Percentiles rank a stretch among this genome's conserved stretches.
Conservation (phyloP, 2,113 vertebrate genomes). For the Columba janthina region DNA sequence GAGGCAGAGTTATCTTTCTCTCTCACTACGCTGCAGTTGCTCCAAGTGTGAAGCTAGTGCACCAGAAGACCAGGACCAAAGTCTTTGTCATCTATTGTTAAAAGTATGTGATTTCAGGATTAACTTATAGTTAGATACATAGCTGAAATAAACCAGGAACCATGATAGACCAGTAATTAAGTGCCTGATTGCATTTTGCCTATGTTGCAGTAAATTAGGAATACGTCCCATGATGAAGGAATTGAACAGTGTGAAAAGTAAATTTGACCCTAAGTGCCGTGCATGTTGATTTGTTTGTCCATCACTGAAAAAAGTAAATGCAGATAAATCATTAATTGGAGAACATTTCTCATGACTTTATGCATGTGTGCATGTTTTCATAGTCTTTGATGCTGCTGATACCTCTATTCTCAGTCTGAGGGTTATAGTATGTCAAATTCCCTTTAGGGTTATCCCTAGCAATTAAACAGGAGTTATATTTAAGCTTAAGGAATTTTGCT, state of each 20-base stretch:
- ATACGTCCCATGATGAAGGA: neutral
- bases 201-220: neutral
- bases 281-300: neutral
- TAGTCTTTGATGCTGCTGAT: neutral
- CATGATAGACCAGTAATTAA: neutral
- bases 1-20: neutral
- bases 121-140: neutral
- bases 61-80: neutral
- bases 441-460: neutral
- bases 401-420: neutral
- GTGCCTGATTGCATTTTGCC: neutral
- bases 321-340: neutral
- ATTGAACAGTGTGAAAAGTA: neutral
- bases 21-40: neutral
- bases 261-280: neutral
- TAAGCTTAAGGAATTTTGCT: slow-evolving; percentile 12
- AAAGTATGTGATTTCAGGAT: neutral
- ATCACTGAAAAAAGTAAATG: neutral
- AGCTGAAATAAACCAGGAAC: neutral
- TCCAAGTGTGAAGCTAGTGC: neutral
- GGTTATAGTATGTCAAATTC: neutral
- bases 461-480: neutral
- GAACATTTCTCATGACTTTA: neutral
- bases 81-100: neutral
- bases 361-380: neutral